Conservation (phyloP, 2,888 invertebrate genomes). For the Acrocyrtus sp. region DNA sequence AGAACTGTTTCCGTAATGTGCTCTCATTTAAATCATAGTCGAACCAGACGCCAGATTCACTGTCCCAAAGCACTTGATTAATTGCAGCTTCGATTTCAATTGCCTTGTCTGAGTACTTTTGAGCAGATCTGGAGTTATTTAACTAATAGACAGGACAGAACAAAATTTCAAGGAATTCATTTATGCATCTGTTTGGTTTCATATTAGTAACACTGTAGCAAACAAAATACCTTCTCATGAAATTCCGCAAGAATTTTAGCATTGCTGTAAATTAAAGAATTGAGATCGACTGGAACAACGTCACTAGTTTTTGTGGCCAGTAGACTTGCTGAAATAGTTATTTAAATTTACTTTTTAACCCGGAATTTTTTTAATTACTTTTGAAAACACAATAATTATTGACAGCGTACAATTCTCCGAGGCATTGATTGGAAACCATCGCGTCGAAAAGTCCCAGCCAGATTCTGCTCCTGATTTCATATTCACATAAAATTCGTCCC, state of each 20-base stretch:
- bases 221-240: slow-evolving; percentile 20
- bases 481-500: slow-evolving; percentile 78
- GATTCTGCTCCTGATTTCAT: slow-evolving; percentile 92
- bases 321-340: slow-evolving; percentile 69
- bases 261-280: slow-evolving; percentile 79
- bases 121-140: neutral
- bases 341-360: too few relatives aligned
- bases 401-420: slow-evolving; percentile 34
- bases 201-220: neutral
- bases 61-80: slow-evolving; percentile 78
- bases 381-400: too few relatives aligned
- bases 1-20: slow-evolving; percentile 76
- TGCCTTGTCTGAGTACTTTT: slow-evolving; percentile 66
- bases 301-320: slow-evolving; percentile 73
- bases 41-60: slow-evolving; percentile 80
- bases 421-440: slow-evolving; percentile 78
- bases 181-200: neutral
- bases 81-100: slow-evolving; percentile 74
- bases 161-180: neutral
- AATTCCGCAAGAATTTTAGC: slow-evolving; percentile 71
- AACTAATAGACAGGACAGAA: slow-evolving; percentile 10
- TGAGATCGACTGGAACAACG: slow-evolving; percentile 86
- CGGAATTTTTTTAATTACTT: too few relatives aligned
- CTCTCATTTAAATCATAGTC: slow-evolving; percentile 77
- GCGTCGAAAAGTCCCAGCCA: slow-evolving; percentile 93